phyloP scores from a whole-genome alignment of 2,113 vertebrate genomes.

The Onychorhynchus coronatus region DNA sequence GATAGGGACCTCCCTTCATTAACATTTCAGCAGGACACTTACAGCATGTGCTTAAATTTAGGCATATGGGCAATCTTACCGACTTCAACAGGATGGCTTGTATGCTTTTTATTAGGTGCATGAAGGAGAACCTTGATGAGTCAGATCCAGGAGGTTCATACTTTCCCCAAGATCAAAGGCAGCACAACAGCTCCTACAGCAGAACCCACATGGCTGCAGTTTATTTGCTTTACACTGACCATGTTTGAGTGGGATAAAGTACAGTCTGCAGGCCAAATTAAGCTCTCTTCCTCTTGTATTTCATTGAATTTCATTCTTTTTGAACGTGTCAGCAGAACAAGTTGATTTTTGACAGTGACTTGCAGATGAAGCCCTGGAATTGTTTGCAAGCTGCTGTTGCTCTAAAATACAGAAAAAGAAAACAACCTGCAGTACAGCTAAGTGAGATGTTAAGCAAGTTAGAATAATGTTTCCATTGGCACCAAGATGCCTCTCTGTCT shows the following conservation, averaged over 20 bases:
- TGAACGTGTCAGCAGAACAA: neutral
- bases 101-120: neutral
- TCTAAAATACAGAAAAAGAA: neutral
- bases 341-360: neutral
- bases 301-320: neutral
- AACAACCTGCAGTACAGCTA: neutral
- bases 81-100: neutral
- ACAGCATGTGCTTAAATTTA: neutral
- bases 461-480: neutral
- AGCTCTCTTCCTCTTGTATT: neutral
- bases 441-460: neutral
- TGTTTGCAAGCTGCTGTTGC: neutral
- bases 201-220: neutral
- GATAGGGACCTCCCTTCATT: neutral
- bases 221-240: slow-evolving; percentile 12
- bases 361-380: neutral
- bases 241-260: neutral
- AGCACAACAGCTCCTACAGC: neutral
- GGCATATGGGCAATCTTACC: neutral
- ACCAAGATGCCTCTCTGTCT: neutral
- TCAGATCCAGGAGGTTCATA: slow-evolving; percentile 8
- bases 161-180: slow-evolving; percentile 32
- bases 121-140: slow-evolving; percentile 14
- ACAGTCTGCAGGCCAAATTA: neutral
- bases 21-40: neutral